Evolutionary conservation across 2,113 vertebrate species (phyloP), one percentile per base, ranked within the genome.

Genomic region (Columbina picui): DNA sequence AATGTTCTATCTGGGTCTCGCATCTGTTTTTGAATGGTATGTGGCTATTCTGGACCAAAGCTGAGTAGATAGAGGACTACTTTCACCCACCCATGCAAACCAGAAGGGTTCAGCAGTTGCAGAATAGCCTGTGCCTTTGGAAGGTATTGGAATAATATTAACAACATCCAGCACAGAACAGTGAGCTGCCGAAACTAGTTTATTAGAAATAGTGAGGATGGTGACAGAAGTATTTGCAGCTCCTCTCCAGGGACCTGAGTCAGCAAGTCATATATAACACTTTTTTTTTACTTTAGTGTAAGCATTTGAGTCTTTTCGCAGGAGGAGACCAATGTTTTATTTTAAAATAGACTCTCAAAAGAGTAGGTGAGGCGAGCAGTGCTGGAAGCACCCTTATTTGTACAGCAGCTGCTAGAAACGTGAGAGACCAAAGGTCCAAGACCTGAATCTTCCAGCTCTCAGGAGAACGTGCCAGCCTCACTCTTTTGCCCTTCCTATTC

Each of bases 121-220:
- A 91, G 73, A 49, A 45, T 43, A 85, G 32, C 34, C 43, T 45
- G 34, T 20, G 34, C 34, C 32, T 95, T 71, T 87, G 47, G 22
- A 91, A 87, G 5, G 38, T 84, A n/a, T 82, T 71, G 50, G 38
- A 92, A 79, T 84, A 84, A 52, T 52, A 73, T 73, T 73, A 68
- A 27, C 69, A 78, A 34, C 38, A 79, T 47, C 47, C 53, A 94
- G 22, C 52, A 52, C 56, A 63, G 41, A 90, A 26, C 27, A 83
- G 41, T 34, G 39, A 93, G 47, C 78, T 90, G 70, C 26, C 0
- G 2, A 79, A 88, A 59, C 0, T 2, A 52, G 70, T 71, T 83
- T 85, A 56, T 82, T 83, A 83, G 82, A 92, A 76, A 83, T 34
- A 12, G 29, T 41, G 34, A 82, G 53, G 82, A 90, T 0, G 1